Percentiles rank a stretch among this genome's conserved stretches.
Conservation (phyloP, 2,888 invertebrate genomes). For the Entomobrya multifasciata region DNA sequence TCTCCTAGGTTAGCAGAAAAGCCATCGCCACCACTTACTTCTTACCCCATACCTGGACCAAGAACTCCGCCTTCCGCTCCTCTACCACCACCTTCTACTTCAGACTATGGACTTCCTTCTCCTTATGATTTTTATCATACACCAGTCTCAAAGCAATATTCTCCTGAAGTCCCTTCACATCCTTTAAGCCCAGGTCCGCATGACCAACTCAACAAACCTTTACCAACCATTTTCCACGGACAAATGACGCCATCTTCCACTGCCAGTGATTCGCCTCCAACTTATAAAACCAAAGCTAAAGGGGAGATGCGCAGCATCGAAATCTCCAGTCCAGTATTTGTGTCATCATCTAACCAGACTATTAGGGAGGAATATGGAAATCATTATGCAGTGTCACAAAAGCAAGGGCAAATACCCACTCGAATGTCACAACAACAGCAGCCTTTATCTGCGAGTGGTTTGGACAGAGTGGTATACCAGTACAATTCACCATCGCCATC, state of each 20-base stretch:
- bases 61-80: background rate
- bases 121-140: slow-evolving; percentile 38
- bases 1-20: background rate
- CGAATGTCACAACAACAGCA: background rate
- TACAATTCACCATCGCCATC: slow-evolving; percentile 44
- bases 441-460: background rate
- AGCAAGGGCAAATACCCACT: slow-evolving; percentile 1
- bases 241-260: slow-evolving; percentile 45
- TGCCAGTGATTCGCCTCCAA: slow-evolving; percentile 50
- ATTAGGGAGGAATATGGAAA: slow-evolving; percentile 2
- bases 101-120: slow-evolving; percentile 37
- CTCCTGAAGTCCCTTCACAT: slow-evolving; percentile 56
- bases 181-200: slow-evolving; percentile 52
- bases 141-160: slow-evolving; percentile 21
- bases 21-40: slow-evolving; percentile 22
- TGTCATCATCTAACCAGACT: slow-evolving; percentile 57
- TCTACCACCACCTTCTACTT: slow-evolving; percentile 17
- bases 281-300: slow-evolving; percentile 50
- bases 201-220: slow-evolving; percentile 11
- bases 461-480: slow-evolving; percentile 34
- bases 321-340: slow-evolving; percentile 58
- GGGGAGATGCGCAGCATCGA: slow-evolving; percentile 51
- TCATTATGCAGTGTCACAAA: background rate
- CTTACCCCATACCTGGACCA: no score
- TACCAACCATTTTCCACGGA: slow-evolving; percentile 32